A percentile compares a stretch with the other conserved stretches of the same genome.
phyloP scores from a whole-genome alignment of 2,888 invertebrate genomes.

The Amphimallon solstitiale region DNA sequence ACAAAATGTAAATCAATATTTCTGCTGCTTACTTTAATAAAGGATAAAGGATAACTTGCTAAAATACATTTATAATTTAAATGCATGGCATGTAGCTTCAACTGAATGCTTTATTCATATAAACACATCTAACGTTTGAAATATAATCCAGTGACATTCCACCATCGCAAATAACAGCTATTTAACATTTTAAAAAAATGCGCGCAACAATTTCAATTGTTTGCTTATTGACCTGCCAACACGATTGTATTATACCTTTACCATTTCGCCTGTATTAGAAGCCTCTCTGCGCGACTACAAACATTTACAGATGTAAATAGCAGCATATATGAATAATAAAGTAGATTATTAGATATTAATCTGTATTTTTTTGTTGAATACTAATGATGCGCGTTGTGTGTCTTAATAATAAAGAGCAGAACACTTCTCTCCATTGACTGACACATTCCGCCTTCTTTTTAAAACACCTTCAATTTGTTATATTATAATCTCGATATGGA shows the following conservation, averaged over 20 bases:
- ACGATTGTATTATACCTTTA: not conserved
- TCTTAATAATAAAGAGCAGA: not conserved
- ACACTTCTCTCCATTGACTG: slow-evolving; percentile 15
- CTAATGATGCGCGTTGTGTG: not conserved
- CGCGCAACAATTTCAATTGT: slow-evolving; percentile 20
- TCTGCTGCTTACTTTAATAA: no score
- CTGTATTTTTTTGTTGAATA: slow-evolving; percentile 22
- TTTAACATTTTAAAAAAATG: slow-evolving; percentile 12
- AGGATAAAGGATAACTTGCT: no score
- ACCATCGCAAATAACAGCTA: slow-evolving; percentile 4
- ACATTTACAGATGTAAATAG: slow-evolving; percentile 28
- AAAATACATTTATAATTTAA: no score
- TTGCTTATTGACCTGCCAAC: slow-evolving; percentile 19
- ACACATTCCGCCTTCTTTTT: not conserved
- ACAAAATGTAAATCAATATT: no score
- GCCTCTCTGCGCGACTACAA: not conserved
- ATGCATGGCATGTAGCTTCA: no score
- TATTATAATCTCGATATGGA: not conserved
- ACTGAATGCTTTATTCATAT: no score
- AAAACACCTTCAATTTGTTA: no score
- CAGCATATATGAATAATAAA: slow-evolving; percentile 31
- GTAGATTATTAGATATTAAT: slow-evolving; percentile 27
- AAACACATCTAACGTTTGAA: not conserved
- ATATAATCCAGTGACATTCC: slow-evolving; percentile 5
- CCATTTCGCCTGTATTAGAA: slow-evolving; percentile 7